Base-by-base conservation (phyloP, 2,113 vertebrate species). In the Cephalopholis sonnerati region DNA sequence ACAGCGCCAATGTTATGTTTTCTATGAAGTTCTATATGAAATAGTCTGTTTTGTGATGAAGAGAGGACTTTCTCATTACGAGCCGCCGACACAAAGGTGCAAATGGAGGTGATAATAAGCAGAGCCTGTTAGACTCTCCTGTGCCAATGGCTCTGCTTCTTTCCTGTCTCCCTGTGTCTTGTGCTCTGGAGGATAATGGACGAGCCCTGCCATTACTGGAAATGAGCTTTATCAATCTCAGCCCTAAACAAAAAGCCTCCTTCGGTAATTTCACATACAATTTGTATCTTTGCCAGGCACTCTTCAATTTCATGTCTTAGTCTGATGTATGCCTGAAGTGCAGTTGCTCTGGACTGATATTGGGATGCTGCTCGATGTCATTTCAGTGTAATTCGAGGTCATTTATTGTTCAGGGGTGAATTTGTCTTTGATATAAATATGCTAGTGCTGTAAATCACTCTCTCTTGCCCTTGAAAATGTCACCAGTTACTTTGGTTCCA, bases 181-280 rank as follows among this genome's bases (percentile, higher is more conserved):
- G 7, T 80, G 53, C 81, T 87, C 39, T 69, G 54, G 67, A 63
- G 58, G 75, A 75, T 87, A 90, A 91, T 89, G 74, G 82, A 92
- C 2, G 77, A 89, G 70, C 66, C 5, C 7, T 82, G 73, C 66
- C 86, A 86, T 81, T 81, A 77, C 71, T 64, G 76, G 39, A 69
- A 91, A 88, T 85, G 15, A 73, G 67, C 27, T 67, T 80, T 73
- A 89, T 93, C 81, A 85, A 88, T 90, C 87, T 92, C 62, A 64
- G 67, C 69, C 39, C 41, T 20, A 76, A 84, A 85, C 66, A 87
- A 79, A 86, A 74, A 83, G 46, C 68, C 41, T 65, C 46, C 39
- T 24, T 87, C 44, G 36, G 72, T 83, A 54, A 81, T 87, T 83
- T 79, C 44, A 66, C 12, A 18, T 36, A 12, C 16, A 67, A 24